Percentiles rank a stretch among this genome's conserved stretches.
Evolutionary conservation across 1,140 invertebrate genomes (phyloP).

Genomic region (Paracyclopina nana): DNA sequence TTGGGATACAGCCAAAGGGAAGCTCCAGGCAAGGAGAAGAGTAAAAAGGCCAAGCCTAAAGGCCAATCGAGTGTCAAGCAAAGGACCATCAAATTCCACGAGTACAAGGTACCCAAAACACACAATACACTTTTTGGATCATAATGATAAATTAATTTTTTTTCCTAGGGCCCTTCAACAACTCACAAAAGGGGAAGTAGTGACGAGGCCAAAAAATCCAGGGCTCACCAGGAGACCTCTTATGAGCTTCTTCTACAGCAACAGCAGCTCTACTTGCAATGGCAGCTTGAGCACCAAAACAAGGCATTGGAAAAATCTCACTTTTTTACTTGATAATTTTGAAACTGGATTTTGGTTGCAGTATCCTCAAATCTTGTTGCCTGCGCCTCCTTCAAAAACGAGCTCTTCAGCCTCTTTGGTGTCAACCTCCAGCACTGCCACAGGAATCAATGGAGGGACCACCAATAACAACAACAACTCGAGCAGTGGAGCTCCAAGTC

Average conservation of each 20-base stretch:
- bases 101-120: slow-evolving; percentile 50
- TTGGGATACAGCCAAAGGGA: slow-evolving; percentile 26
- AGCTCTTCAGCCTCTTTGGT: slow-evolving; percentile 24
- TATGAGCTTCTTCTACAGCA: slow-evolving; percentile 81
- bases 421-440: slow-evolving; percentile 14
- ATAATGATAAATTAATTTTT: no score
- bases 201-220: slow-evolving; percentile 22
- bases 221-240: slow-evolving; percentile 63
- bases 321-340: no score
- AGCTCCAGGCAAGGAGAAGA: slow-evolving; percentile 48
- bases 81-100: slow-evolving; percentile 88
- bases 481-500: background rate
- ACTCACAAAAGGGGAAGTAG: slow-evolving; percentile 2
- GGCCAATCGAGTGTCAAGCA: slow-evolving; percentile 58
- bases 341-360: slow-evolving; percentile 23
- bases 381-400: slow-evolving; percentile 35
- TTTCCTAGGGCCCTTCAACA: slow-evolving; percentile 10
- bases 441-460: slow-evolving; percentile 21
- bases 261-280: slow-evolving; percentile 74
- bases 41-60: slow-evolving; percentile 69
- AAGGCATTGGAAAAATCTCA: no score
- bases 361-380: slow-evolving; percentile 54
- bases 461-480: slow-evolving; percentile 19
- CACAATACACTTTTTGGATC: background rate
- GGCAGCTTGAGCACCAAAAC: slow-evolving; percentile 57